A percentile compares a stretch with the other conserved stretches of the same genome.
Evolutionary conservation across 2,888 invertebrate species (phyloP).

Genomic region (Epirrhoe alternata): DNA sequence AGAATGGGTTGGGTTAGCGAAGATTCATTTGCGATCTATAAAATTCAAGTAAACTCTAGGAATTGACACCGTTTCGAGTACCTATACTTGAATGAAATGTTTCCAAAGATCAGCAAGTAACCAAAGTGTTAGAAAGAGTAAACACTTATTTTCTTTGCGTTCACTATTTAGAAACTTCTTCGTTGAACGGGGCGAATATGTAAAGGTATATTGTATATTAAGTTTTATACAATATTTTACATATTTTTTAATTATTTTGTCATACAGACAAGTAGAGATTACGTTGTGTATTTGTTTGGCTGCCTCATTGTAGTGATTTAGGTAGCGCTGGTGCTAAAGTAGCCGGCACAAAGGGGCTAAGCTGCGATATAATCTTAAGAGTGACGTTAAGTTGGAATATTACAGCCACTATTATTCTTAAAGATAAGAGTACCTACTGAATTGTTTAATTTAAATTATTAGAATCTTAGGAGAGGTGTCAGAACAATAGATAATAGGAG

Average conservation of each 20-base stretch:
- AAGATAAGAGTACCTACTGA: slow-evolving; percentile 56
- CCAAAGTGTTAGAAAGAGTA: no score
- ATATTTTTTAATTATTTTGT: slow-evolving; percentile 8
- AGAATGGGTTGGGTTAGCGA: slow-evolving; percentile 12
- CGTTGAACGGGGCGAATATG: no score
- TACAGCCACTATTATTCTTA: slow-evolving; percentile 62
- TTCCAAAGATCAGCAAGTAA: neutral
- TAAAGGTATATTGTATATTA: no score
- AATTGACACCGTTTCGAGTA: neutral
- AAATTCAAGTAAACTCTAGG: neutral
- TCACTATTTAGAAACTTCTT: no score
- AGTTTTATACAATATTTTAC: no score
- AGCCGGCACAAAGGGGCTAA: slow-evolving; percentile 59
- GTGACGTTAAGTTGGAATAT: slow-evolving; percentile 63
- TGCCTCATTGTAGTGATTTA: slow-evolving; percentile 62
- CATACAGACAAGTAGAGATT: slow-evolving; percentile 41
- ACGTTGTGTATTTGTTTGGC: slow-evolving; percentile 56
- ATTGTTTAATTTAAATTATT: slow-evolving; percentile 61
- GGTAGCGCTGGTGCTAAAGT: slow-evolving; percentile 55
- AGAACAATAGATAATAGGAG: slow-evolving; percentile 41
- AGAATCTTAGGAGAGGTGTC: slow-evolving; percentile 42
- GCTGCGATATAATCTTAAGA: slow-evolving; percentile 63
- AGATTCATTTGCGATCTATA: slow-evolving; percentile 5
- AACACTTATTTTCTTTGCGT: no score
- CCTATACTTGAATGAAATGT: neutral